Evolutionary conservation across 2,888 invertebrate species (phyloP).

Genomic region (Cerastis leucographa): DNA sequence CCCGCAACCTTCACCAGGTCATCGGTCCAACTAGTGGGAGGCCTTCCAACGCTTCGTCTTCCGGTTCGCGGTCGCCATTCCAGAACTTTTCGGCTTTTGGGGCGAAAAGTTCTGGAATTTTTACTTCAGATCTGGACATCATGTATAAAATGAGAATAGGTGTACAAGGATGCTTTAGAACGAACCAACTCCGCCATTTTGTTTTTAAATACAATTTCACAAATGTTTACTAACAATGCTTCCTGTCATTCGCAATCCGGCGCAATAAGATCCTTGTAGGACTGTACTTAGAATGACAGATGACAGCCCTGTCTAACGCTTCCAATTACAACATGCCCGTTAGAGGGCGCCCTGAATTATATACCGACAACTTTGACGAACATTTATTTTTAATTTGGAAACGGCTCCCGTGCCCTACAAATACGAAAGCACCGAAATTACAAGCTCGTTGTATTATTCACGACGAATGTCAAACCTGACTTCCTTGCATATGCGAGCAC

Average conservation of each 20-base stretch:
- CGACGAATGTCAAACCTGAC: conserved; percentile 26
- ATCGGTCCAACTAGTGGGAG: too few species aligned
- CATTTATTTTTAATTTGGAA: conserved; percentile 84
- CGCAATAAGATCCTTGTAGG: background rate
- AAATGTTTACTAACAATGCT: background rate
- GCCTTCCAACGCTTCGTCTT: too few species aligned
- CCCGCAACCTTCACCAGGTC: too few species aligned
- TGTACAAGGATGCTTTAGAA: background rate
- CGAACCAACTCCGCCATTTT: background rate
- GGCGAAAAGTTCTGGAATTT: too few species aligned
- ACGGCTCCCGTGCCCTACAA: conserved; percentile 49
- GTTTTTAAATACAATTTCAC: background rate
- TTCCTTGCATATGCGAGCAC: conserved; percentile 30
- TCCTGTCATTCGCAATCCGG: background rate
- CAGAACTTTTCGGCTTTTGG: too few species aligned
- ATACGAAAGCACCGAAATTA: conserved; percentile 47
- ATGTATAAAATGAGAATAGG: background rate
- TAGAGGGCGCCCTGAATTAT: conserved; percentile 77
- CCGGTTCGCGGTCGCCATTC: too few species aligned
- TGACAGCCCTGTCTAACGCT: conserved; percentile 48
- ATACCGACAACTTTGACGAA: conserved; percentile 80
- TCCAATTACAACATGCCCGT: conserved; percentile 52
- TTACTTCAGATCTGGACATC: background rate
- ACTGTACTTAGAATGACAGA: background rate
- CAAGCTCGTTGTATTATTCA: conserved; percentile 51